Percentiles rank a stretch among this genome's conserved stretches.
phyloP scores from a whole-genome alignment of 64 coral and sea anemone species.

The Pachyseris speciosa region DNA sequence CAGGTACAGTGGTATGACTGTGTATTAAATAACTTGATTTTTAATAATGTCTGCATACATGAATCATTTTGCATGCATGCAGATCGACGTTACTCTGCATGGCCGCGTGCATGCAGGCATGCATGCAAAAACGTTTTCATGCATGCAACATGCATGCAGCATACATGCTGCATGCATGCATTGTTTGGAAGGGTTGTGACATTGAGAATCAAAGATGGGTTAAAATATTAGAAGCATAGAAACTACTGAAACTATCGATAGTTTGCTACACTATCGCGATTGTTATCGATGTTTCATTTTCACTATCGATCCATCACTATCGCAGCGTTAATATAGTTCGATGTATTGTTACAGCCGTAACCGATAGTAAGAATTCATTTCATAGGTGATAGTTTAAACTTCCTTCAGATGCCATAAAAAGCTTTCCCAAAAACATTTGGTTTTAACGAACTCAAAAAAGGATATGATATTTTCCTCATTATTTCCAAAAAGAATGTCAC shows the following conservation, averaged over 20 bases:
- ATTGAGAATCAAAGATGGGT: too few species aligned
- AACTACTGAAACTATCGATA: too few species aligned
- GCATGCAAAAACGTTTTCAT: slow-evolving; percentile 16
- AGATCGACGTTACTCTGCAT: not conserved
- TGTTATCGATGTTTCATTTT: too few species aligned
- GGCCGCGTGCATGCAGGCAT: not conserved
- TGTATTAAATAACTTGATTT: too few species aligned
- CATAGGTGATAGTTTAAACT: slow-evolving; percentile 8
- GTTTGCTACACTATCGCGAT: too few species aligned
- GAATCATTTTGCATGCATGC: not conserved
- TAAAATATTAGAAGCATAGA: too few species aligned
- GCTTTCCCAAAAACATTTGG: slow-evolving; percentile 2
- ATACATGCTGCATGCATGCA: slow-evolving; percentile 23
- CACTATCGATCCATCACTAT: too few species aligned
- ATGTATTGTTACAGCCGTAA: too few species aligned
- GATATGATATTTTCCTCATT: slow-evolving; percentile 23
- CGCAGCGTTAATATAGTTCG: too few species aligned
- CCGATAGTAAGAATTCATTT: not conserved
- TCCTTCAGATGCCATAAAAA: not conserved
- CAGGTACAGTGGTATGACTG: too few species aligned
- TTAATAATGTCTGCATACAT: slow-evolving; percentile 19
- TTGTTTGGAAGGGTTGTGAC: not conserved
- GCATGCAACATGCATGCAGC: not conserved
- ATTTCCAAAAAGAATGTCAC: slow-evolving; percentile 6
- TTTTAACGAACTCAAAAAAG: not conserved